These are phyloP conservation scores for Colistium nudipinnis DNA, from an alignment of 2,113 vertebrate genomes.

Conservation along the genomic window DNA sequence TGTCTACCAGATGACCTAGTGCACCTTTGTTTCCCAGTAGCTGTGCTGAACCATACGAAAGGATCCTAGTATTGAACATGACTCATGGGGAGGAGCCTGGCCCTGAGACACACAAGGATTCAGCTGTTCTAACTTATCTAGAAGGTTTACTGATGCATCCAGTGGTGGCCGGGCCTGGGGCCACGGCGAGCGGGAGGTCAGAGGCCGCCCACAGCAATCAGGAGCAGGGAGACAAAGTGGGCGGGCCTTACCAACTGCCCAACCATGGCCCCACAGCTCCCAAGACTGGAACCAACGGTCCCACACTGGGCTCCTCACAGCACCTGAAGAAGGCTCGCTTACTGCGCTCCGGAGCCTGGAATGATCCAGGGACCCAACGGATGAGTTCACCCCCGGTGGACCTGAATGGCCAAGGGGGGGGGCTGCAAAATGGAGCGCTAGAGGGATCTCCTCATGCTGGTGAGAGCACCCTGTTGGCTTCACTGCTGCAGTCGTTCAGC, in stretches of 20 bases:
- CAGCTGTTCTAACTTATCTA: slow-evolving; percentile 99
- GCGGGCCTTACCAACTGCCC: slow-evolving; percentile 85
- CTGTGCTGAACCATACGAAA: slow-evolving; percentile 81
- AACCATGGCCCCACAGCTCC: slow-evolving; percentile 85
- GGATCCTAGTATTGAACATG: slow-evolving; percentile 98
- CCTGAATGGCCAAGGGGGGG: slow-evolving; percentile 89
- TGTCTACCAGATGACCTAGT: slow-evolving; percentile 70
- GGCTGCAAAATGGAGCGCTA: slow-evolving; percentile 86
- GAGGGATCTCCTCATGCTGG: slow-evolving; percentile 90
- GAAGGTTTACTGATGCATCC: slow-evolving; percentile 99
- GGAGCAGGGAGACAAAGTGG: slow-evolving; percentile 87
- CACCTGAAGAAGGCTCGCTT: slow-evolving; percentile 96
- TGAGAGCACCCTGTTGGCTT: slow-evolving; percentile 96
- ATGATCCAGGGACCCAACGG: slow-evolving; percentile 86
- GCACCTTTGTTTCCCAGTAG: slow-evolving; percentile 75
- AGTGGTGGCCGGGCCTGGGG: slow-evolving; percentile 92
- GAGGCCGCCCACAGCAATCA: slow-evolving; percentile 85
- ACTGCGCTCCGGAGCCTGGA: slow-evolving; percentile 93
- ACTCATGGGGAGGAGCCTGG: slow-evolving; percentile 99
- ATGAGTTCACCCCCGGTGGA: slow-evolving; percentile 85
- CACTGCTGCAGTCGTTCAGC: slow-evolving; percentile 98
- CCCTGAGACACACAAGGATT: slow-evolving; percentile 99
- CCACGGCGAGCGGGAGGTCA: slow-evolving; percentile 88
- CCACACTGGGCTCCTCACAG: slow-evolving; percentile 87
- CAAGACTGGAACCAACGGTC: slow-evolving; percentile 78